Conservation (phyloP, 2,113 vertebrate species). For the Trichomycterus rosablanca region DNA sequence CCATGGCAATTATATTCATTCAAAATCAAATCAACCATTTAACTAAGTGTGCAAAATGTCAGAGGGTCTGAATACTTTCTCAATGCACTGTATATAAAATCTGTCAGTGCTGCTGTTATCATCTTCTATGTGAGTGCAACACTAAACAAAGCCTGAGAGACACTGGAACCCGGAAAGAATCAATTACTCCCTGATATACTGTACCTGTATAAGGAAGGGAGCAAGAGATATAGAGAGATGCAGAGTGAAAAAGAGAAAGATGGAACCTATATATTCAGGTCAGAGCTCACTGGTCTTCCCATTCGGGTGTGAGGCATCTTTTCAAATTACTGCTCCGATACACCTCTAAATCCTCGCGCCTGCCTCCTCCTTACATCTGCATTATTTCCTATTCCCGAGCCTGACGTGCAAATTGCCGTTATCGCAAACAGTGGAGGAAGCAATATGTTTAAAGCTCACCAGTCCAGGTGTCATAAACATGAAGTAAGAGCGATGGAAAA, state of each 20-base stretch:
- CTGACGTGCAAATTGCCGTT: constrained; percentile 37
- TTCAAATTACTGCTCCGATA: constrained; percentile 45
- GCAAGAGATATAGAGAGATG: not conserved
- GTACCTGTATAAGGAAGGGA: constrained; percentile 11
- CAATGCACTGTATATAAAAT: no score
- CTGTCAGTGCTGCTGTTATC: constrained; percentile 33
- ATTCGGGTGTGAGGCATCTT: constrained; percentile 37
- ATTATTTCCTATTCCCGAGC: constrained; percentile 44
- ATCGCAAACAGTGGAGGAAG: constrained; percentile 41
- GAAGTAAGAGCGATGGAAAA: not conserved
- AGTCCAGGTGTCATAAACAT: constrained; percentile 41
- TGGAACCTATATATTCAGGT: constrained; percentile 29
- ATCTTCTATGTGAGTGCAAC: constrained; percentile 26
- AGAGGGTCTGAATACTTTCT: no score
- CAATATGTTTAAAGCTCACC: constrained; percentile 38
- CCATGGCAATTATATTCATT: no score
- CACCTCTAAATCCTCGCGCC: constrained; percentile 43
- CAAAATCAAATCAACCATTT: no score
- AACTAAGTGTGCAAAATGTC: no score
- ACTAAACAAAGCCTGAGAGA: constrained; percentile 31
- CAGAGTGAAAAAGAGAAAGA: constrained; percentile 1
- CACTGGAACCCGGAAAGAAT: constrained; percentile 36
- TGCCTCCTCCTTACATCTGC: constrained; percentile 45
- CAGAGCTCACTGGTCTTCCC: constrained; percentile 16
- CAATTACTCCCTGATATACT: constrained; percentile 40